Evolutionary conservation across 2,888 invertebrate genomes (phyloP).

Genomic region (Micoletzkya japonica): DNA sequence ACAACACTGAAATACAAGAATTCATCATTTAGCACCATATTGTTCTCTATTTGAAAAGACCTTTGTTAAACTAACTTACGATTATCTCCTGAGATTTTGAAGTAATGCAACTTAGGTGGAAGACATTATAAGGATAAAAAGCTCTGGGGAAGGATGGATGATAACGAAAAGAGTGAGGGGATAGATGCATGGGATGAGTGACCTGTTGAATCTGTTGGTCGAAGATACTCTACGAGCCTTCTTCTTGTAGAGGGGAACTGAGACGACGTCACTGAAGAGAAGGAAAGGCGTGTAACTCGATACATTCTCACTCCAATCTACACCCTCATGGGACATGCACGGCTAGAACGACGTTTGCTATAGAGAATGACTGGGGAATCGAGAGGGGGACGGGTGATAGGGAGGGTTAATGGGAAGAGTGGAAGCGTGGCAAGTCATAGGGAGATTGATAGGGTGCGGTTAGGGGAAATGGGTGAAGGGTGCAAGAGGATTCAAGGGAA

Average conservation of each 20-base stretch:
- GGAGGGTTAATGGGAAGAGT: too few species aligned
- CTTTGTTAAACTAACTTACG: neutral
- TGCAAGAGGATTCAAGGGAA: too few species aligned
- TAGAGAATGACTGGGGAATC: too few species aligned
- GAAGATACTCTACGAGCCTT: constrained; percentile 18
- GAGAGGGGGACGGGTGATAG: too few species aligned
- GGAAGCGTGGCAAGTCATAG: too few species aligned
- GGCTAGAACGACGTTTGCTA: too few species aligned
- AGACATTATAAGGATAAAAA: neutral
- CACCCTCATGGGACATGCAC: too few species aligned
- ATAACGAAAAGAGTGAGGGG: neutral
- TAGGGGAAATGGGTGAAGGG: too few species aligned
- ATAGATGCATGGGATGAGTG: neutral
- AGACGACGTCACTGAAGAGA: constrained; percentile 12
- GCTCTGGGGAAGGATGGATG: neutral
- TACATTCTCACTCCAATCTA: too few species aligned
- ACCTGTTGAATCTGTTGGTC: constrained; percentile 21
- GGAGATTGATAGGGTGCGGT: too few species aligned
- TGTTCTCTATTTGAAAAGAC: neutral
- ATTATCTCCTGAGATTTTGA: neutral
- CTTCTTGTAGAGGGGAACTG: constrained; percentile 27
- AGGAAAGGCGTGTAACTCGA: neutral
- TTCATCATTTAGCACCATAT: neutral
- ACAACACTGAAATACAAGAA: neutral
- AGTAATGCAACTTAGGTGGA: neutral